These are phyloP conservation scores for Poecilus cupreus DNA, from an alignment of 2,888 invertebrate species.

Conservation along the genomic window DNA sequence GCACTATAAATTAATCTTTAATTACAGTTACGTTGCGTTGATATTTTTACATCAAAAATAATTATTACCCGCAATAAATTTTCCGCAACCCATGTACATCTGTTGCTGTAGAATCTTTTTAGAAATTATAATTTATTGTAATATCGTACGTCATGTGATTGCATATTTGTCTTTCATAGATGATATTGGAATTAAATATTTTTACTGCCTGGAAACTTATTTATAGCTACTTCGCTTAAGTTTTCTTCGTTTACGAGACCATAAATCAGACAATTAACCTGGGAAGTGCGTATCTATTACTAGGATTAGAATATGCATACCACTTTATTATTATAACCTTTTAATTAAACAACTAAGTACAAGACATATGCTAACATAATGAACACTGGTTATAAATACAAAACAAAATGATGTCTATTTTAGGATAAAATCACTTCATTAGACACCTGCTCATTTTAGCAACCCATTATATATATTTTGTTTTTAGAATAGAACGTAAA, in stretches of 20 bases:
- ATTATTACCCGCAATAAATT: conserved; percentile 44
- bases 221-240: neutral
- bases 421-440: no score
- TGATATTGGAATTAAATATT: conserved; percentile 15
- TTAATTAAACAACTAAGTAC: no score
- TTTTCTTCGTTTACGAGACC: neutral
- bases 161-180: conserved; percentile 4
- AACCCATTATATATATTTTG: no score
- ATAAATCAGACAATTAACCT: neutral
- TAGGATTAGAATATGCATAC: neutral
- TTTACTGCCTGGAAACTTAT: conserved; percentile 7
- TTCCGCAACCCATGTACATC: conserved; percentile 8
- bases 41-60: conserved; percentile 35
- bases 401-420: no score
- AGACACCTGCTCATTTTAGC: no score
- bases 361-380: no score
- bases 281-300: neutral
- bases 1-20: conserved; percentile 55
- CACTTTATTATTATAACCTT: no score
- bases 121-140: conserved; percentile 12
- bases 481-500: no score
- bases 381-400: no score
- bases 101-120: conserved; percentile 23
- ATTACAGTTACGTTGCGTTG: conserved; percentile 25
- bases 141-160: neutral